Base-by-base conservation (phyloP, 2,797 vertebrate genomes). In the Lutjanus argentimaculatus region DNA sequence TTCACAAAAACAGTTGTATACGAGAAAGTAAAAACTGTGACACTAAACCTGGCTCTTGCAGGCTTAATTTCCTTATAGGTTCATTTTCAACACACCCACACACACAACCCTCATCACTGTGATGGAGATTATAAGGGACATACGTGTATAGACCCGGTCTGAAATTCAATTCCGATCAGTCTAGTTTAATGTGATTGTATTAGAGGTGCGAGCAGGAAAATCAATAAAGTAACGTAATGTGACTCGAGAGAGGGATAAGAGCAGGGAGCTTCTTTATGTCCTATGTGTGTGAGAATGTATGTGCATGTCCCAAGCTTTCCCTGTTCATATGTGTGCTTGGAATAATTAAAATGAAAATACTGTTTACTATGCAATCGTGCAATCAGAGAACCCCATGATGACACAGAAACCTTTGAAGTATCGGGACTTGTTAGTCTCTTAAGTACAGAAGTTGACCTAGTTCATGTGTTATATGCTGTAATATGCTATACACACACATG, bases 91-190 rank as follows among this genome's bases (percentile, higher is more conserved):
- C 79, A 59, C 67, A 62, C 68, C 21, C 58, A 42, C 55, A 22
- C 51, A 25, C 72, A 64, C 49, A 53, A 25, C 12, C 55, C 12
- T 51, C 56, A 30, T 73, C 73, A 62, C 51, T 12, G 51, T 45
- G 71, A 84, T 68, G 22, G 51, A 84, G 85, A 90, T 90, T 62
- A 48, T 16, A 75, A 73, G 86, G 87, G 93, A 87, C 91, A 86
- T 16, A 55, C 46, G 6, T 62, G 76, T 61, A 82, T 79, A 67
- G 87, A 88, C 82, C 40, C 4, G 8, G 74, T 53, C 72, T 83
- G 74, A 75, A 90, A 89, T 89, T 92, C 84, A 82, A 92, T 94
- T 87, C 84, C 57, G 75, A 92, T 93, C 89, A 89, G 69, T 88
- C 81, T 61, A 43, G 51, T 86, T 90, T 88, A 93, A 91, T 84